Evolutionary conservation across 2,888 invertebrate species (phyloP).

Genomic region (Parthenolecanium corni): DNA sequence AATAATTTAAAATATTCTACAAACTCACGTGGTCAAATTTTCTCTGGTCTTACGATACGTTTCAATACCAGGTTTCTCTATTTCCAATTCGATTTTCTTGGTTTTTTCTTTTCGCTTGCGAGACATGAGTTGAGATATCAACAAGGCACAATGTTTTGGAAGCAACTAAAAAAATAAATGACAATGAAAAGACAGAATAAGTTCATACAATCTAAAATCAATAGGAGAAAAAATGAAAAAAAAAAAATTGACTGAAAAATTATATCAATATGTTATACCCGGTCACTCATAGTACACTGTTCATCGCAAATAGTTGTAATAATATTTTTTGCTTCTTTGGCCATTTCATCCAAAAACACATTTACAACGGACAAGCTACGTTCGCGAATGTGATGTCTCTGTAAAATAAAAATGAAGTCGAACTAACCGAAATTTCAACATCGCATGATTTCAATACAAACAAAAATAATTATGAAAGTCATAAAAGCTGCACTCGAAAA

Average conservation of each 20-base stretch:
- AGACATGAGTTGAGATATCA: conserved; percentile 75
- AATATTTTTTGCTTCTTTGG: conserved; percentile 96
- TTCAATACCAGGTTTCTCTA: conserved; percentile 87
- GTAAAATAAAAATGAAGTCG: conserved; percentile 19
- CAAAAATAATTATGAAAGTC: neutral
- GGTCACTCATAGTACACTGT: conserved; percentile 92
- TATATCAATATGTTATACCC: conserved; percentile 39
- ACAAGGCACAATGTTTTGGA: conserved; percentile 88
- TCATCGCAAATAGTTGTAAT: conserved; percentile 98
- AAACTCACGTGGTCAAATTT: conserved; percentile 69
- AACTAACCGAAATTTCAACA: neutral
- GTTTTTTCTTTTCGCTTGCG: conserved; percentile 87
- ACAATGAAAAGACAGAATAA: neutral
- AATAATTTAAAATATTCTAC: neutral
- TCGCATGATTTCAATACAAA: neutral
- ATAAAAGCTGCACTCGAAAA: neutral
- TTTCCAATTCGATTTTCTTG: conserved; percentile 73
- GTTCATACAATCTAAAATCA: neutral
- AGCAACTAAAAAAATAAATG: conserved; percentile 45
- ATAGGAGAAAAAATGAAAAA: too few species aligned
- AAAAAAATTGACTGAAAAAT: too few species aligned
- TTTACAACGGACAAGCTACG: conserved; percentile 91
- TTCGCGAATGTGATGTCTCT: conserved; percentile 87
- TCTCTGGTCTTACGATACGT: conserved; percentile 92
- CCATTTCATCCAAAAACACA: conserved; percentile 96